Conservation (phyloP, 2,888 invertebrate species). For the Patella ulyssiponensis region DNA sequence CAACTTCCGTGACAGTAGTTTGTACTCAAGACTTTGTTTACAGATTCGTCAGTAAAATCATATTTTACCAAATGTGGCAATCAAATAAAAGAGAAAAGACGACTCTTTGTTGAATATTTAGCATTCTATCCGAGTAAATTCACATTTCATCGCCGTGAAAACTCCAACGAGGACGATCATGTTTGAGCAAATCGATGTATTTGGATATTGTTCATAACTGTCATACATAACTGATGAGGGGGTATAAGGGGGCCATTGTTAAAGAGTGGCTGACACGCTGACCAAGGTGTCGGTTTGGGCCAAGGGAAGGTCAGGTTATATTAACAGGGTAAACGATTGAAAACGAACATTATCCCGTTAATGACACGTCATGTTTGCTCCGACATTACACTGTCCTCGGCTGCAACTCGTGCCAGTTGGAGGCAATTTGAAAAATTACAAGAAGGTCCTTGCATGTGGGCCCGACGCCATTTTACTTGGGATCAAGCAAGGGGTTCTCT, state of each 20-base stretch:
- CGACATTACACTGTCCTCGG: not conserved
- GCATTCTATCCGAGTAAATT: slow-evolving; percentile 7
- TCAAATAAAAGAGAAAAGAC: slow-evolving; percentile 4
- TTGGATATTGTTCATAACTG: slow-evolving; percentile 12
- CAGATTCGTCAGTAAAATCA: not conserved
- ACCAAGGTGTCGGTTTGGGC: not conserved
- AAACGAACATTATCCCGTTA: slow-evolving; percentile 3
- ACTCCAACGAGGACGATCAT: slow-evolving; percentile 2
- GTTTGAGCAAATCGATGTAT: not conserved
- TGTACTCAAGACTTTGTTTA: not conserved
- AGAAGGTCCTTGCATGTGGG: not conserved
- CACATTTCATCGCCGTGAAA: slow-evolving; percentile 4
- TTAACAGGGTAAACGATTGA: slow-evolving; percentile 3
- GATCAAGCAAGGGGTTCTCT: not conserved
- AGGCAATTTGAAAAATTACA: slow-evolving; percentile 1
- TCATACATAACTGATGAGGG: slow-evolving; percentile 1
- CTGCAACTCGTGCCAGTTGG: not conserved
- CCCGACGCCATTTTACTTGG: not conserved
- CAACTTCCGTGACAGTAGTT: too few relatives aligned
- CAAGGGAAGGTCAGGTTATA: not conserved
- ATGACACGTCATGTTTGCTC: slow-evolving; percentile 9
- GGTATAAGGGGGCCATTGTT: slow-evolving; percentile 4
- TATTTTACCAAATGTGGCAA: not conserved
- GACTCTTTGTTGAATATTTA: slow-evolving; percentile 2
- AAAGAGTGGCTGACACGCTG: not conserved